Percentiles rank a stretch among this genome's conserved stretches.
Evolutionary conservation across 2,113 vertebrate genomes (phyloP).

Genomic region (Lophochroa leadbeateri): DNA sequence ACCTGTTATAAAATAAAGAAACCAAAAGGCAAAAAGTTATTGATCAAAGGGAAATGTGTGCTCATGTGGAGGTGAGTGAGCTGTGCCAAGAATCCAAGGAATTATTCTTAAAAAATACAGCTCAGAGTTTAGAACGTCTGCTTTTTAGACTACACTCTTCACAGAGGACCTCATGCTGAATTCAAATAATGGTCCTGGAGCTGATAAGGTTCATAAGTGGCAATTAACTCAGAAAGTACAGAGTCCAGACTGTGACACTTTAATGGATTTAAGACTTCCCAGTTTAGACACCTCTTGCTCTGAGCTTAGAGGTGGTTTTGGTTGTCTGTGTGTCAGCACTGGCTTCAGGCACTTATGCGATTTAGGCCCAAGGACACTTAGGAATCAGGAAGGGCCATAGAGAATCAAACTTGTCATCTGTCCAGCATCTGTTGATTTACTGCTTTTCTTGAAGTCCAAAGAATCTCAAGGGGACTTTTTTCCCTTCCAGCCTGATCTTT

Average conservation of each 20-base stretch:
- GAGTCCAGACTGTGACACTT: conserved; percentile 28
- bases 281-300: neutral
- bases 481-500: conserved; percentile 77
- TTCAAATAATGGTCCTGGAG: conserved; percentile 54
- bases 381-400: conserved; percentile 42
- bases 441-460: conserved; percentile 69
- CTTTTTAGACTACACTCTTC: conserved; percentile 51
- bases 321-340: conserved; percentile 62
- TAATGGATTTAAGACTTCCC: conserved; percentile 44
- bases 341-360: conserved; percentile 49
- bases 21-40: neutral
- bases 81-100: conserved; percentile 38
- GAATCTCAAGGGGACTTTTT: conserved; percentile 68
- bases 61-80: neutral
- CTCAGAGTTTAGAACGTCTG: conserved; percentile 10
- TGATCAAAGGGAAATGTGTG: neutral
- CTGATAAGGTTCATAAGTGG: conserved; percentile 51
- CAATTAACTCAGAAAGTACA: conserved; percentile 42
- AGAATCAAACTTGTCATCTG: conserved; percentile 72
- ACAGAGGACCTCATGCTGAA: conserved; percentile 38
- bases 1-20: conserved; percentile 46
- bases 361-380: conserved; percentile 27
- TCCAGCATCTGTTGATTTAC: conserved; percentile 73
- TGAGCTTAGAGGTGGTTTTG: conserved; percentile 40
- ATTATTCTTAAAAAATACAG: neutral